Conservation (phyloP, 1,140 invertebrate species). For the Saccostrea glomerata region DNA sequence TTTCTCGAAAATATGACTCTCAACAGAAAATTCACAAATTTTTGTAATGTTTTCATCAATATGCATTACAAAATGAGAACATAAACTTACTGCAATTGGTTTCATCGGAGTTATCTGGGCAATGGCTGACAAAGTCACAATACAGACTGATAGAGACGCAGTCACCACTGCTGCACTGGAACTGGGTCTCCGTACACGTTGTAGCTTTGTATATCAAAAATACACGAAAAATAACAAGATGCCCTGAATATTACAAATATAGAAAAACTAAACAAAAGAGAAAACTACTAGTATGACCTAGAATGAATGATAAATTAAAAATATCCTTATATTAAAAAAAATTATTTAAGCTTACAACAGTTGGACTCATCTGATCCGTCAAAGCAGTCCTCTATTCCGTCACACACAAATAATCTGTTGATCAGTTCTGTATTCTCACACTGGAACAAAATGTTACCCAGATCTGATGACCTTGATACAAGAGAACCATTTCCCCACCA, state of each 20-base stretch:
- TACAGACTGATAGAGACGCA: slow-evolving; percentile 67
- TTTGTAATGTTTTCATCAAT: too few species aligned
- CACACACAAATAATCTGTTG: slow-evolving; percentile 45
- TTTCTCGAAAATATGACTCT: too few species aligned
- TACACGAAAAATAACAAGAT: too few species aligned
- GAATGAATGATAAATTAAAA: too few species aligned
- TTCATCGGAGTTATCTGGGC: slow-evolving; percentile 71
- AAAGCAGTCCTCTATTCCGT: slow-evolving; percentile 42
- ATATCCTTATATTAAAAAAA: too few species aligned
- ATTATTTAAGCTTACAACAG: slow-evolving; percentile 40
- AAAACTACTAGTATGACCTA: too few species aligned
- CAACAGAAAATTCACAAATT: too few species aligned
- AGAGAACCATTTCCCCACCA: neutral
- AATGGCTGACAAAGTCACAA: slow-evolving; percentile 85
- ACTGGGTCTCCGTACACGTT: slow-evolving; percentile 34
- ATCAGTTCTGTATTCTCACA: slow-evolving; percentile 42
- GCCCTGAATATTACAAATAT: too few species aligned
- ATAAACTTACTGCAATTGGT: slow-evolving; percentile 63
- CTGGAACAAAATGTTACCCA: neutral
- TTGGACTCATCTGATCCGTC: slow-evolving; percentile 43
- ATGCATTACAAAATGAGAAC: neutral
- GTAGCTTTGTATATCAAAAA: neutral
- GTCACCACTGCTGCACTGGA: slow-evolving; percentile 40
- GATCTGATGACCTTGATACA: neutral
- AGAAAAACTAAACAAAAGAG: too few species aligned